These are phyloP conservation scores for Nipponia nippon DNA, from an alignment of 2,113 vertebrate genomes.

Conservation along the genomic window DNA sequence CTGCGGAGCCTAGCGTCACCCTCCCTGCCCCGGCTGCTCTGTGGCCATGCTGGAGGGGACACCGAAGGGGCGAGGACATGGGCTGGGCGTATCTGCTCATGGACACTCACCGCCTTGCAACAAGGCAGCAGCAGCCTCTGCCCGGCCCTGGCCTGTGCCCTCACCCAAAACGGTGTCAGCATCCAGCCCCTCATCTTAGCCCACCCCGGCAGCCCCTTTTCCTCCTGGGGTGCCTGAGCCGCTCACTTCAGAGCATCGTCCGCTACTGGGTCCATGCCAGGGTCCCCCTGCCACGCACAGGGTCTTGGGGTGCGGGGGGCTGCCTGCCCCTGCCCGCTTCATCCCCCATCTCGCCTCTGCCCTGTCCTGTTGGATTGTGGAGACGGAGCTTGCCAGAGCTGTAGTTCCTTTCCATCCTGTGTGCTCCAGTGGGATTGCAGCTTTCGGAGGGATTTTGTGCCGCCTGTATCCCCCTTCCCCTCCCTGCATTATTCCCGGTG, in stretches of 20 bases:
- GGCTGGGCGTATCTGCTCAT: background rate
- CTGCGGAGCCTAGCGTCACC: background rate
- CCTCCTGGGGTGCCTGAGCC: background rate
- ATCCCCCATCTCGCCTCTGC: background rate
- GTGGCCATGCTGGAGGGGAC: background rate
- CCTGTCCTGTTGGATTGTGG: background rate
- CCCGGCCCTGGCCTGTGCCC: rapidly evolving
- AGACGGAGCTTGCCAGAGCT: background rate
- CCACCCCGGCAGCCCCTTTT: background rate
- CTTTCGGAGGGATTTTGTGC: background rate
- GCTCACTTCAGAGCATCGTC: rapidly evolving
- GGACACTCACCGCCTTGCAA: rapidly evolving
- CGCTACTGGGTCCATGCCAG: rapidly evolving
- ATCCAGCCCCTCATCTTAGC: background rate
- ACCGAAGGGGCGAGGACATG: background rate
- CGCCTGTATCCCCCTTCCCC: background rate
- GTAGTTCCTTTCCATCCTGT: background rate
- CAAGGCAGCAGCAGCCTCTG: rapidly evolving
- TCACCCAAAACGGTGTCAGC: background rate
- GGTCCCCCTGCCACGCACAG: background rate
- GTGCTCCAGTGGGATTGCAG: background rate
- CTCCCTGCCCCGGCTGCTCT: background rate
- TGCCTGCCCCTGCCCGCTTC: background rate
- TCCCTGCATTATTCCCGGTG: background rate
- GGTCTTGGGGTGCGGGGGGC: background rate